phyloP scores from a whole-genome alignment of 2,888 invertebrate species.

The Conops quadrifasciatus region DNA sequence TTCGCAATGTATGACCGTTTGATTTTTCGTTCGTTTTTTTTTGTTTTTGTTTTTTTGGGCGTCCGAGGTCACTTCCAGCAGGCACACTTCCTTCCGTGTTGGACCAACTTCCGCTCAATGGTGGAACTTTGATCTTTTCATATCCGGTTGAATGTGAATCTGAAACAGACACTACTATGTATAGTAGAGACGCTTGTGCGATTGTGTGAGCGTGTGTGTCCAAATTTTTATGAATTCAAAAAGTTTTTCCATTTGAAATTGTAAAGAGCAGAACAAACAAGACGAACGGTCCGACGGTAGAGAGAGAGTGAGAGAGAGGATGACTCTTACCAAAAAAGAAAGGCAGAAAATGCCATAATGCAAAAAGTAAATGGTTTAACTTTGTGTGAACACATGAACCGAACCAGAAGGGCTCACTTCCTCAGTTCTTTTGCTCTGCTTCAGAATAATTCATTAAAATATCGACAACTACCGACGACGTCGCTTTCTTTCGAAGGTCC shows the following conservation, averaged over 20 bases:
- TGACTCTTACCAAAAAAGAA: too few species aligned
- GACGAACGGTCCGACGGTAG: not conserved
- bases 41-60: slow-evolving; percentile 1
- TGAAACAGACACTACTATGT: not conserved
- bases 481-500: not conserved
- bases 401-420: too few species aligned
- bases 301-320: not conserved
- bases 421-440: slow-evolving; percentile 6
- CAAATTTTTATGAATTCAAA: slow-evolving; percentile 18
- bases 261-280: slow-evolving; percentile 11
- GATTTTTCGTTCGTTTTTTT: not conserved
- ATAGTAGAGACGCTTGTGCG: slow-evolving; percentile 9
- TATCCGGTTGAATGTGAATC: slow-evolving; percentile 32
- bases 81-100: slow-evolving; percentile 16
- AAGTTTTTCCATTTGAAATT: slow-evolving; percentile 26
- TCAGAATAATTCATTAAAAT: slow-evolving; percentile 27
- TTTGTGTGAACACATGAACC: too few species aligned
- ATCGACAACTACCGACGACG: too few species aligned
- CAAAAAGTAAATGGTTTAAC: too few species aligned
- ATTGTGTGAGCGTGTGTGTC: slow-evolving; percentile 10
- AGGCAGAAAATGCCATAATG: not conserved
- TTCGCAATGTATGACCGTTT: not conserved
- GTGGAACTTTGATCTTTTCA: slow-evolving; percentile 41
- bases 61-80: not conserved
- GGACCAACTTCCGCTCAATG: slow-evolving; percentile 37